Evolutionary conservation across 2,888 invertebrate genomes (phyloP).

Genomic region (Nomada ferruginata): DNA sequence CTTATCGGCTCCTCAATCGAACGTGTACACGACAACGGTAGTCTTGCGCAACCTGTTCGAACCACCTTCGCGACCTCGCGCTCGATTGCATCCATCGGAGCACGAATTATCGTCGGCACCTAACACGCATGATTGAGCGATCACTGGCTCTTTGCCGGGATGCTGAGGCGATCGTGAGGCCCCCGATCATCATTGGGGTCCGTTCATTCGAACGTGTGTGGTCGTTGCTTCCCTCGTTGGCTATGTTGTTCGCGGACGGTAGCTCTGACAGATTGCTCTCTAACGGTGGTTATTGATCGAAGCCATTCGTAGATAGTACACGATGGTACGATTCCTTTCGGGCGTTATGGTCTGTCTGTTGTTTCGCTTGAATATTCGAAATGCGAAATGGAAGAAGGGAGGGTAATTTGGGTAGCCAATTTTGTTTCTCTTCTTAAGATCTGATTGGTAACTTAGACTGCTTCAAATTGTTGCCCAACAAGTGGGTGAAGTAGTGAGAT

Average conservation of each 20-base stretch:
- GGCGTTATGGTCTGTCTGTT: background rate
- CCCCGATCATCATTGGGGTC: constrained; percentile 49
- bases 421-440: too few relatives aligned
- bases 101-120: constrained; percentile 72
- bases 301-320: constrained; percentile 57
- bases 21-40: constrained; percentile 66
- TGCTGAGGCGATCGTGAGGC: constrained; percentile 32
- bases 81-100: constrained; percentile 70
- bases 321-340: constrained; percentile 39
- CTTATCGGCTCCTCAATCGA: constrained; percentile 67
- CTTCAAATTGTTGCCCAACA: too few relatives aligned
- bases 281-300: constrained; percentile 64
- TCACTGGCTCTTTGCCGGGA: constrained; percentile 60
- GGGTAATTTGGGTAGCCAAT: too few relatives aligned
- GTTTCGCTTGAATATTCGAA: background rate
- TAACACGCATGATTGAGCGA: constrained; percentile 74
- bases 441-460: too few relatives aligned
- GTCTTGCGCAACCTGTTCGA: constrained; percentile 73
- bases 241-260: constrained; percentile 51
- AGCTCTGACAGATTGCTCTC: constrained; percentile 67
- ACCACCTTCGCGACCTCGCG: constrained; percentile 71
- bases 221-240: constrained; percentile 26
- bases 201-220: constrained; percentile 46
- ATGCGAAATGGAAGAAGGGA: background rate
- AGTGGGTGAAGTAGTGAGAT: too few relatives aligned